These are phyloP conservation scores for Pammene fasciana DNA, from an alignment of 2,888 invertebrate genomes.

Conservation along the genomic window DNA sequence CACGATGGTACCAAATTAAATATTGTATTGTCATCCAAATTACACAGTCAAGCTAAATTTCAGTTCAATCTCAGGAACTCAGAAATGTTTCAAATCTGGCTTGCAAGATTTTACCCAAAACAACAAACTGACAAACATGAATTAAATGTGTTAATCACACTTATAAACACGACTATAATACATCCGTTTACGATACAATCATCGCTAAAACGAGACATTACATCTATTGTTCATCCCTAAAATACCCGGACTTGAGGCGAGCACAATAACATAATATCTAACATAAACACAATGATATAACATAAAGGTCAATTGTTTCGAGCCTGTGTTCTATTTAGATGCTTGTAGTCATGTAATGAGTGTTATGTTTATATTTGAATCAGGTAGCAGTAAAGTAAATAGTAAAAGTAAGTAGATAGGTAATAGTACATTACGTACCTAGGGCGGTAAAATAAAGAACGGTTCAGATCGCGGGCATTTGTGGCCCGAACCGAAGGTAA, in stretches of 20 bases:
- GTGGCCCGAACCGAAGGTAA: no score
- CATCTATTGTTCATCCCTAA: slow-evolving; percentile 1
- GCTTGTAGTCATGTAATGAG: not conserved
- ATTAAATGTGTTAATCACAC: not conserved
- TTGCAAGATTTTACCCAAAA: no score
- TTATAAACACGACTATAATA: not conserved
- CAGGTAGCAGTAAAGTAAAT: not conserved
- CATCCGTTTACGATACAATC: not conserved
- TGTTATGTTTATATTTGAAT: not conserved
- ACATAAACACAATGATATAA: not conserved
- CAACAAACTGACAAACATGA: not conserved
- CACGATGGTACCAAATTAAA: no score
- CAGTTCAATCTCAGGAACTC: no score
- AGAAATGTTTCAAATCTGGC: no score
- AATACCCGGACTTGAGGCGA: not conserved
- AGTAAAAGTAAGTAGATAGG: no score
- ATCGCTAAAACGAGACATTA: not conserved
- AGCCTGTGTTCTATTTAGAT: not conserved
- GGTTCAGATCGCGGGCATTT: no score
- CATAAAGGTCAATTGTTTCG: slow-evolving; percentile 13
- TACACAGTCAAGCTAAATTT: no score
- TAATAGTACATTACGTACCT: no score
- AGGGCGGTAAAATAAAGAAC: no score
- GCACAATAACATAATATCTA: not conserved
- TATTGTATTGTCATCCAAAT: no score